Evolutionary conservation across 1,140 invertebrate species (phyloP), one percentile per base, ranked within the genome.

Genomic region (Homalodisca vitripennis): DNA sequence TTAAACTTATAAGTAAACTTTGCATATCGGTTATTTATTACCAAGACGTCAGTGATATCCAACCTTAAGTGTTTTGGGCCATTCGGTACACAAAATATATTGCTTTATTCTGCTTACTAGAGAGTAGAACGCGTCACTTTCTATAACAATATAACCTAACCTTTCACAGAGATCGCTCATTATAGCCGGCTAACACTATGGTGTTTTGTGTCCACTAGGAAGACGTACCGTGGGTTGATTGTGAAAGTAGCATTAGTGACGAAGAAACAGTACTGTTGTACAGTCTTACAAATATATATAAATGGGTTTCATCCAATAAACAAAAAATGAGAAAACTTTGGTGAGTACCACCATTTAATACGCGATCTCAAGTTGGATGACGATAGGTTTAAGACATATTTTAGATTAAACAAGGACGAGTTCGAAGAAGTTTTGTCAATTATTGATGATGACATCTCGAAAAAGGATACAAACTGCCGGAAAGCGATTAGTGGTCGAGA

Each of bases 401-500:
- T 53, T 3, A 53, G 48, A 22, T 22, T 53, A 53, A 53, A 22
- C 20, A 6, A 6, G 20, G 48, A 53, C 6, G 10, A 53, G 22
- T 53, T 17, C 22, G 22, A 53, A 3, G 48, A 53, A 53, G 48
- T 53, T 14, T 22, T 53, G 20, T 53, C 48, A 53, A 3, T 53
- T 3, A 53, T 53, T 22, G 48, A 53, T 22, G 48, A 53, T 17
- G 48, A 53, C 22, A 53, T 53, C 22, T 12, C 3, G 20, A 53
- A 53, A 53, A 53, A 53, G 3, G 12, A 53, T 22, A 53, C 48
- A 6, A 53, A 53, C 48, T 53, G 20, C 48, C 48, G 48, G 6
- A 22, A 53, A 22, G 48, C 48, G 3, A 53, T 53, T 6, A 14
- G 12, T 22, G 3, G 20, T 12, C 3, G 48, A 53, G 48, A 53